A percentile compares a stretch with the other conserved stretches of the same genome.
phyloP scores from a whole-genome alignment of 2,797 vertebrate genomes.

The Melanotaenia trifasciata region DNA sequence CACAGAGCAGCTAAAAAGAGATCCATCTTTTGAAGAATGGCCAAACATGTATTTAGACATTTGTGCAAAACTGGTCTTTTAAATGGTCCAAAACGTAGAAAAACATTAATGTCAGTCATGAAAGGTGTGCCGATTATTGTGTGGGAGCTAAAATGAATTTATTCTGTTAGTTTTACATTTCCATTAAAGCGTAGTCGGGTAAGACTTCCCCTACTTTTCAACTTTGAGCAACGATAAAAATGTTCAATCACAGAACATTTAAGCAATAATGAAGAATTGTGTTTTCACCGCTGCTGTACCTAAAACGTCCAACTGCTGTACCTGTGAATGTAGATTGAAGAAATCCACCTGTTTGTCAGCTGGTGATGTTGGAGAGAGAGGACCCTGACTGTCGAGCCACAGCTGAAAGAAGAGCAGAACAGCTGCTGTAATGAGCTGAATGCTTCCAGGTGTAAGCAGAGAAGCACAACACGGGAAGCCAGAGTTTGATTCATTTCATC shows the following conservation, averaged over 20 bases:
- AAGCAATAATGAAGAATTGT: neutral
- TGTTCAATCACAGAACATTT: neutral
- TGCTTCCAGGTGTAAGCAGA: neutral
- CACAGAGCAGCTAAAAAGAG: neutral
- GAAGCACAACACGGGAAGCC: neutral
- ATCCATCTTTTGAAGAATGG: neutral
- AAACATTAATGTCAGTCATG: no score
- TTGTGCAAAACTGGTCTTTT: no score
- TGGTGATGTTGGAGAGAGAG: conserved; percentile 82
- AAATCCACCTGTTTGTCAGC: conserved; percentile 92
- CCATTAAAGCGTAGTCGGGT: neutral
- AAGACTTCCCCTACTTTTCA: neutral
- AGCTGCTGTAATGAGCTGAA: neutral
- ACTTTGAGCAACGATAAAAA: neutral
- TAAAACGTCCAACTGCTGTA: conserved; percentile 19
- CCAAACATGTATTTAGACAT: neutral
- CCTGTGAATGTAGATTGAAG: conserved; percentile 88
- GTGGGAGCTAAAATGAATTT: no score
- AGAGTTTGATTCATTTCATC: neutral
- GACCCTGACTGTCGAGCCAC: conserved; percentile 90
- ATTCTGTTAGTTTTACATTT: no score
- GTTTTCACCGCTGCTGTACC: neutral
- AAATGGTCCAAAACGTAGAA: no score
- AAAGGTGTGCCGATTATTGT: neutral
- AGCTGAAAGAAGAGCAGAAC: conserved; percentile 77